Base-by-base conservation (phyloP, 2,888 invertebrate species). In the Megalurothrips usitatus region DNA sequence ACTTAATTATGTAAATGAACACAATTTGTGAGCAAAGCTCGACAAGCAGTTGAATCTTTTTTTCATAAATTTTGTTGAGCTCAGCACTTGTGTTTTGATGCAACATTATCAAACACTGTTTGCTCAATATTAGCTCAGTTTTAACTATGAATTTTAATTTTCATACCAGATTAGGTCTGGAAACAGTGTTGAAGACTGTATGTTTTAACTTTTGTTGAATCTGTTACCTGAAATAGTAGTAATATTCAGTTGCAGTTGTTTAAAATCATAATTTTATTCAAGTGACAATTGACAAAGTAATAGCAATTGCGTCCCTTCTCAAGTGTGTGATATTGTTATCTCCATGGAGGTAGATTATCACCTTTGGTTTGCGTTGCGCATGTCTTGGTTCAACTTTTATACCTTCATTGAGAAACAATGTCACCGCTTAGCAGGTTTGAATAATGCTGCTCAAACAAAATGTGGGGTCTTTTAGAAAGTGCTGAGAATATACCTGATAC, bases 241-340 rank as follows among this genome's bases (percentile, higher is more conserved):
- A 75, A 75, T 75, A 26, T 75, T 75, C 68, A 26, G 68, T 75
- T 75, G 23, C 68, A 75, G 68, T 68, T 68, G 23, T 75, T 3
- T 75, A 75, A 75, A 26, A 26, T 26, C n/a, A 23, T 75, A 75
- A 75, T 23, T 75, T 23, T 58, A 58, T 75, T 9, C 12, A 75
- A 75, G 68, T 75, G 68, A 12, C 23, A 26, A 26, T 75, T 26
- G 26, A 8, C 9, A 26, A 75, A 75, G 34, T 43, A 43, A 75
- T 26, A 26, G 68, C 68, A 9, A 26, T 26, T 75, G 68, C 68
- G 68, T 75, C 68, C 68, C 68, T 75, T 26, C 68, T 75, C 68
- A 75, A 26, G 68, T 75, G 68, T 75, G 68, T 75, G 68, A 75
- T 75, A 75, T 75, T 75, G 68, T 75, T 75, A 75, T 75, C 68